Evolutionary conservation across 2,113 vertebrate species (phyloP), one percentile per base, ranked within the genome.

Genomic region (Hiodon tergisus): DNA sequence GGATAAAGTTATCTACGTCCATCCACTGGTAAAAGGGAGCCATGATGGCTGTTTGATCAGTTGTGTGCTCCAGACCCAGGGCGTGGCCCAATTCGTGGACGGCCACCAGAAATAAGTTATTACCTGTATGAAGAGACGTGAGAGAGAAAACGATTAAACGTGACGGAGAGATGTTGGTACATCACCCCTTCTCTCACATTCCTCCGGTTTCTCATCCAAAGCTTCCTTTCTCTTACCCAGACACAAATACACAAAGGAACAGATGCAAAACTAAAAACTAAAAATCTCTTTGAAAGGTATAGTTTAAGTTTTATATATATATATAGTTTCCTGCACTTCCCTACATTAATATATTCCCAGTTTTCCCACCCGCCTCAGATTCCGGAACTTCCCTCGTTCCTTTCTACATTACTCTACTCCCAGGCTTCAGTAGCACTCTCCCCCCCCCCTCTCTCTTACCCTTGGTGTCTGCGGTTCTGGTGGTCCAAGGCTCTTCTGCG

Each of bases 21-120:
- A 97, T 94, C 94, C 94, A 97, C 79, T 96, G 95, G 86, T 97
- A 97, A 83, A 96, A 96, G 1, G 95, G 95, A 0, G 95, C 95
- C 95, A 97, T 97, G 87, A 97, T 96, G 84, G 95, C 95, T 0
- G 92, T 91, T 0, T 94, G 94, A 67, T 94, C 87, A 0, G 90
- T 93, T 13, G 95, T 95, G 82, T 97, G 95, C 78, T 97, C 95
- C 17, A 97, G 88, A 57, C 95, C 95, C 73, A 97, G 83, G 47
- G 95, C 95, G 2, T 97, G 95, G 69, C 95, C 95, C 76, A 97
- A 72, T 77, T 97, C 95, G 3, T 97, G 95, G 74, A 96, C 92
- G 0, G 95, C 93, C 9, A 97, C 95, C 83, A 97, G 87, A 82
- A 97, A 97, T 76, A 97, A 86, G 72, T 97, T 92, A 63, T 96